Evolutionary conservation across 2,888 invertebrate species (phyloP).

Genomic region (Cantharis rufa): DNA sequence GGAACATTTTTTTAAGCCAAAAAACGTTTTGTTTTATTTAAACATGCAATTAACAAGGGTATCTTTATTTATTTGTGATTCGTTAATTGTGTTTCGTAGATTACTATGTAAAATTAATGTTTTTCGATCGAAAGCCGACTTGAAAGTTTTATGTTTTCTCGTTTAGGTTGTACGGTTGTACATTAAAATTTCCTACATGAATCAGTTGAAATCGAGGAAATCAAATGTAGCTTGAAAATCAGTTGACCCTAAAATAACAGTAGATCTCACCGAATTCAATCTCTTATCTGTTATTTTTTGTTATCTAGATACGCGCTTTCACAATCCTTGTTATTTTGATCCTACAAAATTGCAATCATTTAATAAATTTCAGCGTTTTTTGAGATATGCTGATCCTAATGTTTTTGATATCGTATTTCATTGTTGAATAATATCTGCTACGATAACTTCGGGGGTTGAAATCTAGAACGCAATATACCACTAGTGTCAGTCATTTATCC

Average conservation of each 20-base stretch:
- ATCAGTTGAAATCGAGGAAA: conserved; percentile 27
- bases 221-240: conserved; percentile 37
- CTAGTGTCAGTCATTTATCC: conserved; percentile 15
- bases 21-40: background rate
- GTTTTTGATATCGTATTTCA: background rate
- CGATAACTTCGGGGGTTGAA: background rate
- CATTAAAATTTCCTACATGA: conserved; percentile 33
- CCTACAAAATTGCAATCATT: conserved; percentile 2
- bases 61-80: conserved; percentile 15
- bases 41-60: conserved; percentile 11
- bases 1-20: background rate
- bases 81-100: conserved; percentile 17
- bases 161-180: background rate
- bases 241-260: conserved; percentile 37
- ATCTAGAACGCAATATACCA: conserved; percentile 3
- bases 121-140: conserved; percentile 8
- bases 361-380: background rate
- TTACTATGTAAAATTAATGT: conserved; percentile 2
- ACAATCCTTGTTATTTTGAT: conserved; percentile 30
- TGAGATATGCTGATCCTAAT: background rate
- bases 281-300: conserved; percentile 35
- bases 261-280: conserved; percentile 33
- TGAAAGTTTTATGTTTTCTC: conserved; percentile 9
- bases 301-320: conserved; percentile 28
- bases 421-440: background rate